phyloP scores from a whole-genome alignment of 2,113 vertebrate species.

The Drymodes brunneopygia region DNA sequence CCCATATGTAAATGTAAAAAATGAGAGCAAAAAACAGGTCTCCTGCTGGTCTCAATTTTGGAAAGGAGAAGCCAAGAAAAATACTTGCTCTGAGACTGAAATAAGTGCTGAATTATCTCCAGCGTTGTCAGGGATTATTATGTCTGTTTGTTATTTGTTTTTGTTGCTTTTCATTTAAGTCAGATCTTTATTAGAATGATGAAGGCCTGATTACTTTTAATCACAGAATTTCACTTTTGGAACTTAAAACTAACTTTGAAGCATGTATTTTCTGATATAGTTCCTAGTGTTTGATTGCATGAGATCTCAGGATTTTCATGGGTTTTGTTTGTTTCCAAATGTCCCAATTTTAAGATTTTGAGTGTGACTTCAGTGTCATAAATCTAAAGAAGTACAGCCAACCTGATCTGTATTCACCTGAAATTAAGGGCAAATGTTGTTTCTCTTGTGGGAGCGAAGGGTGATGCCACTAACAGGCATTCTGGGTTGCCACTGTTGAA shows the following conservation, averaged over 20 bases:
- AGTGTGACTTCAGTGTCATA: neutral
- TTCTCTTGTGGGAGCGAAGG: neutral
- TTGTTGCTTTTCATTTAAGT: neutral
- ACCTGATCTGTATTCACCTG: neutral
- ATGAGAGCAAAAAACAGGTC: neutral
- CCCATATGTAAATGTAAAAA: neutral
- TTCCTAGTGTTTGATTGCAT: neutral
- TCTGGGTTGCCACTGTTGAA: neutral
- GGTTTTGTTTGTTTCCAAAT: neutral
- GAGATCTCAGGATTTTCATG: neutral
- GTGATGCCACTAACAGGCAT: neutral
- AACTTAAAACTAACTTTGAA: neutral
- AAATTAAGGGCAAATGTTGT: neutral
- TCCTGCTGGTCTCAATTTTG: neutral
- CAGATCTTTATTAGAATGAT: neutral
- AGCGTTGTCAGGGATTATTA: neutral
- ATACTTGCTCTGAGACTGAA: neutral
- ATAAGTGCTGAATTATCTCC: neutral
- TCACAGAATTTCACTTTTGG: neutral
- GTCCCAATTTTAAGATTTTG: neutral
- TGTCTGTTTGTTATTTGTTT: neutral
- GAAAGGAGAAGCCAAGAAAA: neutral
- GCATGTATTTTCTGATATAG: fast-evolving
- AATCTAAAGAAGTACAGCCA: neutral
- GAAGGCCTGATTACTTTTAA: neutral